Evolutionary conservation across 1,140 invertebrate genomes (phyloP).

Genomic region (Drosophila micromelanica): DNA sequence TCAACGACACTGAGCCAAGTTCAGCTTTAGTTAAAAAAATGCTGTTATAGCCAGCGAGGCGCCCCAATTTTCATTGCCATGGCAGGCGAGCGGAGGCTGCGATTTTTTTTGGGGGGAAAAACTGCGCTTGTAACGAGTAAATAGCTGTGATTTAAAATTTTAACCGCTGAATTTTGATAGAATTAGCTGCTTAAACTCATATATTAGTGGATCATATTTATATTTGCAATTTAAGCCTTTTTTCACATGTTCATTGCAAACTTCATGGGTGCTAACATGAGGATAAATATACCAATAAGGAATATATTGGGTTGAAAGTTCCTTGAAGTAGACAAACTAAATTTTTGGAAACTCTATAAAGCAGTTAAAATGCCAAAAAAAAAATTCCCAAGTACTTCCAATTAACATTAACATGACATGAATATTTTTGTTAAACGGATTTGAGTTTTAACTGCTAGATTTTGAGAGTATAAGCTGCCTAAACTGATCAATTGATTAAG

Average conservation of each 20-base stretch:
- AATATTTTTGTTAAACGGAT: not conserved
- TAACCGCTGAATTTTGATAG: not conserved
- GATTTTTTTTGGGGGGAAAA: not conserved
- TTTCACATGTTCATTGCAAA: no score
- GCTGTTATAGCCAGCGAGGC: slow-evolving; percentile 45
- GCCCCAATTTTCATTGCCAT: slow-evolving; percentile 44
- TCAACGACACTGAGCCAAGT: not conserved
- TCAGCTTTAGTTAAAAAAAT: slow-evolving; percentile 28
- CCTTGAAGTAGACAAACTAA: no score
- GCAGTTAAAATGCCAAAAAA: no score
- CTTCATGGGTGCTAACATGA: no score
- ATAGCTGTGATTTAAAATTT: not conserved
- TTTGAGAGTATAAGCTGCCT: not conserved
- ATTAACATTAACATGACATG: not conserved
- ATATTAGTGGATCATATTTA: not conserved
- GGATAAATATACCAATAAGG: no score
- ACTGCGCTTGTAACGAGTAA: not conserved
- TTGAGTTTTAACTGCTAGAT: not conserved
- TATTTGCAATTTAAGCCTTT: not conserved
- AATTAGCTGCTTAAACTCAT: not conserved
- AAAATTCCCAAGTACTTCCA: not conserved
- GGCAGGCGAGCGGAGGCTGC: slow-evolving; percentile 3
- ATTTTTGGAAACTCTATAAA: no score
- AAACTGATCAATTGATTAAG: not conserved
- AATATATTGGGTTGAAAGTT: no score